Percentiles rank a stretch among this genome's conserved stretches.
Conservation (phyloP, 1,140 invertebrate species). For the Yoshiicerus persimilis region DNA sequence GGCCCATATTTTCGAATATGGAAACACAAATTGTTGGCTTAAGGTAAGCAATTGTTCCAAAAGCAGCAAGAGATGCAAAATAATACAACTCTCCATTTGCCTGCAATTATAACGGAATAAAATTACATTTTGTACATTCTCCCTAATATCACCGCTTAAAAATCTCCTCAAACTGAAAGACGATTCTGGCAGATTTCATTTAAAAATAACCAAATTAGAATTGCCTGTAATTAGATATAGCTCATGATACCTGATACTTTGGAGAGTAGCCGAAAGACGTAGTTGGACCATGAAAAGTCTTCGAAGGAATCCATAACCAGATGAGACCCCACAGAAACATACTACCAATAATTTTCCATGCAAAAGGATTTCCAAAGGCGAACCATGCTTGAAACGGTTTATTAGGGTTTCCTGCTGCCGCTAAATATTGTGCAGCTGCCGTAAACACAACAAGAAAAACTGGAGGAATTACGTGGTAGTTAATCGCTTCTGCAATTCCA, state of each 20-base stretch:
- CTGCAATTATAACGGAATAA: conserved; percentile 37
- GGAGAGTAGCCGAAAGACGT: conserved; percentile 59
- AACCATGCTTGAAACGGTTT: conserved; percentile 29
- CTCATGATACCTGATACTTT: conserved; percentile 54
- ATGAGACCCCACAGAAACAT: conserved; percentile 53
- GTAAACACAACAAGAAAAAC: conserved; percentile 54
- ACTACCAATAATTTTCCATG: conserved; percentile 52
- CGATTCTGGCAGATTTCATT: too few species aligned
- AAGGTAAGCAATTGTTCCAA: conserved; percentile 50
- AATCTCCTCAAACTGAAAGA: too few species aligned
- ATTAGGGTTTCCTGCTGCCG: conserved; percentile 50
- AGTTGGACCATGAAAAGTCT: conserved; percentile 57
- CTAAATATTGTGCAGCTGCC: conserved; percentile 51
- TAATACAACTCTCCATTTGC: conserved; percentile 63
- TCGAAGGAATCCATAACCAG: conserved; percentile 56
- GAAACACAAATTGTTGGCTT: conserved; percentile 50
- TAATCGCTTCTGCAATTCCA: conserved; percentile 1
- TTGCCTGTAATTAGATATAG: neutral
- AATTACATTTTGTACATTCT: neutral
- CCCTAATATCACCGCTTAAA: too few species aligned
- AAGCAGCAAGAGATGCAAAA: conserved; percentile 54
- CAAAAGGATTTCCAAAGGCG: conserved; percentile 51
- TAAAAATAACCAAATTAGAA: too few species aligned
- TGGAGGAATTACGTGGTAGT: conserved; percentile 54
- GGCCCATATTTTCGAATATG: conserved; percentile 58